phyloP scores from a whole-genome alignment of 2,113 vertebrate genomes.

The Zosterops borbonicus region DNA sequence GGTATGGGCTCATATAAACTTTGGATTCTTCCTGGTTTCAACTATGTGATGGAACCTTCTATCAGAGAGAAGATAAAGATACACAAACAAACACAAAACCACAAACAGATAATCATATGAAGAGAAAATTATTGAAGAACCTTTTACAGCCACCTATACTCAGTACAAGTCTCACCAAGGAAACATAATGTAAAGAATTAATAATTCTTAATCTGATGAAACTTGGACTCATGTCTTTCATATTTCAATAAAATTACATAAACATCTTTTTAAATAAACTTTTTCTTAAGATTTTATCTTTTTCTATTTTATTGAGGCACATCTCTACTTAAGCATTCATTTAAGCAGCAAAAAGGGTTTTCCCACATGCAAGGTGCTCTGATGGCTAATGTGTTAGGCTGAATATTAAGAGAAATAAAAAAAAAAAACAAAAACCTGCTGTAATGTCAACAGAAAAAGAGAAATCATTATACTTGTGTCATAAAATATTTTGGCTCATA shows the following conservation, averaged over 20 bases:
- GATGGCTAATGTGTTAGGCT: background rate
- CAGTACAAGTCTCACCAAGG: background rate
- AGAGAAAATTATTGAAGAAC: background rate
- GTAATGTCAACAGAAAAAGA: background rate
- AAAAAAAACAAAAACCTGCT: background rate
- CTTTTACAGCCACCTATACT: background rate
- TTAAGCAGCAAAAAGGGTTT: background rate
- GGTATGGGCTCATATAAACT: background rate
- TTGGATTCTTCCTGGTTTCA: background rate
- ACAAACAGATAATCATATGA: background rate
- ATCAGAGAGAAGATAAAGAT: background rate
- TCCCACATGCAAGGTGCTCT: background rate
- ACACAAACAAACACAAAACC: background rate
- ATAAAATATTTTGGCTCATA: background rate
- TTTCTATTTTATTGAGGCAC: background rate
- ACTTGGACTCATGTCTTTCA: background rate
- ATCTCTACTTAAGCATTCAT: background rate
- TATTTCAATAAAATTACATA: background rate
- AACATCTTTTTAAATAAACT: background rate
- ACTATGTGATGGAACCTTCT: background rate
- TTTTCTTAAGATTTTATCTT: background rate
- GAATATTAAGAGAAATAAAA: background rate
- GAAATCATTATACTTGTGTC: background rate
- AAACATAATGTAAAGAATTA: background rate
- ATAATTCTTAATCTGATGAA: background rate